These are phyloP conservation scores for Creontiades dilutus DNA, from an alignment of 2,888 invertebrate genomes.

Conservation along the genomic window DNA sequence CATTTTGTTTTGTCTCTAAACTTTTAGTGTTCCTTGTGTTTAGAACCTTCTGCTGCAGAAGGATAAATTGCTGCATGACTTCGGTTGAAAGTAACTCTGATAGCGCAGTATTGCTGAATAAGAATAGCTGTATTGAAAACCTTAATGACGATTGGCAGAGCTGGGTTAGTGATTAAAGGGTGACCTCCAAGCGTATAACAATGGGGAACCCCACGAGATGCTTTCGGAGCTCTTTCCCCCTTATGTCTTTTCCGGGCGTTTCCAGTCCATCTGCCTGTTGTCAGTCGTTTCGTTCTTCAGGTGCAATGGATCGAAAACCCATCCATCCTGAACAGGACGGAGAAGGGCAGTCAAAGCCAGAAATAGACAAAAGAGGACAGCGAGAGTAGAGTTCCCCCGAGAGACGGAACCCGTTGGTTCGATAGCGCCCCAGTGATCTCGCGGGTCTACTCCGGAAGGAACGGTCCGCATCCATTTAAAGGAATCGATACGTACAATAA, in stretches of 20 bases:
- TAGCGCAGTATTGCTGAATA: no score
- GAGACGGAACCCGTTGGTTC: conserved; percentile 42
- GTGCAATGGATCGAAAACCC: not conserved
- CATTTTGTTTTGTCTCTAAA: no score
- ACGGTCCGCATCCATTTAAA: not conserved
- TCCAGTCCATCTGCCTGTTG: not conserved
- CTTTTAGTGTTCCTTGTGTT: no score
- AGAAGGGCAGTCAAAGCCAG: not conserved
- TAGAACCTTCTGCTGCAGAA: no score
- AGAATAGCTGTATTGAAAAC: no score
- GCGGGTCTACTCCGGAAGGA: not conserved
- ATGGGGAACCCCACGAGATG: not conserved
- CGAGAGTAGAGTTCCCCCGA: conserved; percentile 1
- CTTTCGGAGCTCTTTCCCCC: not conserved
- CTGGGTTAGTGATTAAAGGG: not conserved
- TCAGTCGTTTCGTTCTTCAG: not conserved
- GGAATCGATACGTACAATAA: not conserved
- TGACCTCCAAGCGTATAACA: not conserved
- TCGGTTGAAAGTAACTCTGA: no score
- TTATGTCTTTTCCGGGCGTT: not conserved
- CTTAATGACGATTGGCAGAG: not conserved
- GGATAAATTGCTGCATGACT: no score
- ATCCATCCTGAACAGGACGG: not conserved
- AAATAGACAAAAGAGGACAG: conserved; percentile 5
- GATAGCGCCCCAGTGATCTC: not conserved